Evolutionary conservation across 2,113 vertebrate genomes (phyloP).

Genomic region (Poeciliopsis prolifica): DNA sequence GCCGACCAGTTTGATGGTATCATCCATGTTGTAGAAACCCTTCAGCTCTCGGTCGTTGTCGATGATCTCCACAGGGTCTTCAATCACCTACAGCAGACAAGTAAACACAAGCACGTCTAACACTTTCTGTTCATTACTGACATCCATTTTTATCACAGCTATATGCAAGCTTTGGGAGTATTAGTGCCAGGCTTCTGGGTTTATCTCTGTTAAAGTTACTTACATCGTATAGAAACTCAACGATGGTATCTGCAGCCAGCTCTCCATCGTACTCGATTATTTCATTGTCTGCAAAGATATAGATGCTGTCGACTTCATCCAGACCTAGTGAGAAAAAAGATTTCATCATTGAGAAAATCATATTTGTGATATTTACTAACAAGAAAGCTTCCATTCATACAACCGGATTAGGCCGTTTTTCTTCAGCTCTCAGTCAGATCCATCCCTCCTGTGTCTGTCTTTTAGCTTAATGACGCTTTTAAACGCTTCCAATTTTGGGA

Average conservation of each 20-base stretch:
- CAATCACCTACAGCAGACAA: constrained; percentile 77
- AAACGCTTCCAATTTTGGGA: too few species aligned
- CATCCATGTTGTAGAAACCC: constrained; percentile 88
- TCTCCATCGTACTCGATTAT: constrained; percentile 93
- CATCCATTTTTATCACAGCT: neutral
- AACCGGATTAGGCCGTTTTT: neutral
- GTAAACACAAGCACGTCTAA: neutral
- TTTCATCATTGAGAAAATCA: neutral
- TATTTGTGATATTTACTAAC: neutral
- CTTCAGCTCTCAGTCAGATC: neutral
- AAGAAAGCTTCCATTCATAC: neutral
- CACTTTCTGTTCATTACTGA: neutral
- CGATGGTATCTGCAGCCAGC: constrained; percentile 87
- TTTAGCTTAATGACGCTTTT: too few species aligned
- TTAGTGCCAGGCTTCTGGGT: neutral
- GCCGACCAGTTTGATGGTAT: constrained; percentile 89
- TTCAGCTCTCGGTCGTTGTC: constrained; percentile 87
- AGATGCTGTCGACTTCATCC: constrained; percentile 89
- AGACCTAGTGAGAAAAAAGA: constrained; percentile 75
- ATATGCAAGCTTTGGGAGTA: neutral
- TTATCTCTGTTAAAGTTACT: constrained; percentile 40
- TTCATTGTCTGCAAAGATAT: constrained; percentile 89
- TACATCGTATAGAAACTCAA: constrained; percentile 92
- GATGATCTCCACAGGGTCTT: constrained; percentile 89
- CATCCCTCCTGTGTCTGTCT: neutral